phyloP scores from a whole-genome alignment of 2,888 invertebrate species.

The Andrena bicolor region DNA sequence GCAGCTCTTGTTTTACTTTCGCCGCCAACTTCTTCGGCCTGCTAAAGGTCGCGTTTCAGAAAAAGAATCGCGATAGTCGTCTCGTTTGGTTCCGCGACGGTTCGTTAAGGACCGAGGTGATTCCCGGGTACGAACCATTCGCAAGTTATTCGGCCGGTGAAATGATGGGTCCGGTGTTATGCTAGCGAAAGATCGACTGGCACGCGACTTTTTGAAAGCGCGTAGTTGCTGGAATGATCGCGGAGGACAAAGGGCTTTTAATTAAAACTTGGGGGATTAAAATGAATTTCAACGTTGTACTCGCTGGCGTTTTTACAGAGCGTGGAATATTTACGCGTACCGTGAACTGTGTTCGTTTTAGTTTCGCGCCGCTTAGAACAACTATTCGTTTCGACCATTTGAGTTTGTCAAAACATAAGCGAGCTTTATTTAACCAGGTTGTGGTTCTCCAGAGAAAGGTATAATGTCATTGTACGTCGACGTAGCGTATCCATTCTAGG shows the following conservation, averaged over 20 bases:
- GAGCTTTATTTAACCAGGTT: conserved; percentile 50
- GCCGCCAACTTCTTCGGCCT: conserved; percentile 73
- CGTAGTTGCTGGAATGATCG: not conserved
- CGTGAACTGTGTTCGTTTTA: conserved; percentile 11
- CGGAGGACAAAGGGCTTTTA: not conserved
- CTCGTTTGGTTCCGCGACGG: not conserved
- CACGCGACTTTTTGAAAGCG: not conserved
- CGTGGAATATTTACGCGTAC: not conserved
- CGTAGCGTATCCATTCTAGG: conserved; percentile 49
- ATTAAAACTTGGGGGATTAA: conserved; percentile 9
- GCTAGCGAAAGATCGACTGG: not conserved
- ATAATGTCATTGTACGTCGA: conserved; percentile 56
- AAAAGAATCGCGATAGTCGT: conserved; percentile 19
- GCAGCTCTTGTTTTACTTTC: conserved; percentile 76
- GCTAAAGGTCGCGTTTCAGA: conserved; percentile 69
- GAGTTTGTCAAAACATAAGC: conserved; percentile 49
- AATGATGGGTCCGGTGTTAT: not conserved
- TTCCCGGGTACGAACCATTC: not conserved
- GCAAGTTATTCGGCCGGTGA: not conserved
- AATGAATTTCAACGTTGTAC: not conserved
- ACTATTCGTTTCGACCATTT: conserved; percentile 34
- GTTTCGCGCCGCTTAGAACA: conserved; percentile 12
- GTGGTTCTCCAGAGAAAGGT: conserved; percentile 48
- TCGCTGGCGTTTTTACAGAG: not conserved
- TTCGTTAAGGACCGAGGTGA: not conserved